These are phyloP conservation scores for Strigamia maritima DNA, from an alignment of 2,888 invertebrate species.

Conservation along the genomic window DNA sequence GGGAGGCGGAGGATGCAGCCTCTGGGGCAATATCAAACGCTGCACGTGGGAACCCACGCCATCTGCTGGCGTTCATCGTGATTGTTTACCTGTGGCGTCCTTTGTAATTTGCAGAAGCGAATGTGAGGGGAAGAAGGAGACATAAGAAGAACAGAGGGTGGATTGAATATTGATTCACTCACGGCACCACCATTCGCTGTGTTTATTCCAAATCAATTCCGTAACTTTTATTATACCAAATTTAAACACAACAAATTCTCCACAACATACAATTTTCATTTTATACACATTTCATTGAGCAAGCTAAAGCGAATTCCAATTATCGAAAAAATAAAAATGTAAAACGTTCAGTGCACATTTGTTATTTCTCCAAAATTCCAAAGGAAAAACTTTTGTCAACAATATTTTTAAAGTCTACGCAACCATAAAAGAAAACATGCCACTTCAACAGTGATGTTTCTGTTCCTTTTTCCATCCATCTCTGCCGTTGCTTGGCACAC, in stretches of 20 bases:
- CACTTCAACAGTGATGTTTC: constrained; percentile 6
- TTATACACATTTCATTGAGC: background rate
- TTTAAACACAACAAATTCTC: background rate
- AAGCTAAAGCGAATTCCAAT: background rate
- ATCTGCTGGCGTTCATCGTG: constrained; percentile 19
- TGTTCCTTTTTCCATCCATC: background rate
- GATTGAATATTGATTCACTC: constrained; percentile 23
- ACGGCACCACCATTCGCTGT: background rate
- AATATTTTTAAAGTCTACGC: background rate
- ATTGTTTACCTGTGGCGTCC: constrained; percentile 23
- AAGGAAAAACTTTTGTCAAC: background rate
- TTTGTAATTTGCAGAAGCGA: constrained; percentile 20
- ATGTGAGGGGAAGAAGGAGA: background rate
- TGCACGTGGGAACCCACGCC: constrained; percentile 19
- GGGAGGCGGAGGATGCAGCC: background rate
- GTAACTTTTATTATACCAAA: background rate
- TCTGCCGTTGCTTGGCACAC: constrained; percentile 11
- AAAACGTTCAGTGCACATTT: background rate
- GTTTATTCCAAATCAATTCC: constrained; percentile 16
- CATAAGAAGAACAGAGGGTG: constrained; percentile 19
- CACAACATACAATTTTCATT: background rate
- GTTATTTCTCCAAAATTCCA: background rate
- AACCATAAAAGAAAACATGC: background rate
- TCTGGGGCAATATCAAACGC: constrained; percentile 23
- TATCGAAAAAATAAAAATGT: background rate